Evolutionary conservation across 2,888 invertebrate species (phyloP), one percentile per base, ranked within the genome.

Genomic region (Pherbina coryleti): DNA sequence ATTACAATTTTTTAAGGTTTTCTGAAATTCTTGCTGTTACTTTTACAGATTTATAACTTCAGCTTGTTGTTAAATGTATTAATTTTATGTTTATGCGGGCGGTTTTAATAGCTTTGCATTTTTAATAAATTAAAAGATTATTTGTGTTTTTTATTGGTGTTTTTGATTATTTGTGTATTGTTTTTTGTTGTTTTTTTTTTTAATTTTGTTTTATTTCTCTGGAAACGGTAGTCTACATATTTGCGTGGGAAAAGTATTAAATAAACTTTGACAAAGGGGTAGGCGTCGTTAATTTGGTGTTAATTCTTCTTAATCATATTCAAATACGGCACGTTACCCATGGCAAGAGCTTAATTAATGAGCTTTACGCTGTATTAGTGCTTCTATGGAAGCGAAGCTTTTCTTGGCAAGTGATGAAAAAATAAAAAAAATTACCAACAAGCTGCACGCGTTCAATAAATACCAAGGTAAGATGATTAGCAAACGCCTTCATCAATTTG

Each of bases 261-360:
- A 11, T 28, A 31, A 34, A 53, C 9, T 17, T n/a, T 28, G n/a
- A 28, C 60, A 3, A 8, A n/a, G 17, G 17, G 7, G 53, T 51
- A 64, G 74, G 64, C 64, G 74, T 64, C 64, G 62, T 74, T 53
- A 74, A 66, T 74, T 64, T 34, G 74, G 74, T 66, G 74, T 64
- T 64, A 74, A 74, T 66, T 31, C 67, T 37, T 14, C 5, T 67
- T 37, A 67, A 67, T 67, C 44, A 22, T 8, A 67, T 44, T 67
- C 11, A 37, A 67, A 37, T 34, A 7, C 31, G 8, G 22, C 19
- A 19, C 34, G n/a, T 74, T 64, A 51, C 28, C 49, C 28, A 25
- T 60, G 34, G 19, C 19, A 37, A 44, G 19, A 37, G 72, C 31
- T 22, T 17, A 28, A 69, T 51, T 49, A 49, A 69, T 64, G 64